Conservation (phyloP, 2,888 invertebrate species). For the Muscina levida region DNA sequence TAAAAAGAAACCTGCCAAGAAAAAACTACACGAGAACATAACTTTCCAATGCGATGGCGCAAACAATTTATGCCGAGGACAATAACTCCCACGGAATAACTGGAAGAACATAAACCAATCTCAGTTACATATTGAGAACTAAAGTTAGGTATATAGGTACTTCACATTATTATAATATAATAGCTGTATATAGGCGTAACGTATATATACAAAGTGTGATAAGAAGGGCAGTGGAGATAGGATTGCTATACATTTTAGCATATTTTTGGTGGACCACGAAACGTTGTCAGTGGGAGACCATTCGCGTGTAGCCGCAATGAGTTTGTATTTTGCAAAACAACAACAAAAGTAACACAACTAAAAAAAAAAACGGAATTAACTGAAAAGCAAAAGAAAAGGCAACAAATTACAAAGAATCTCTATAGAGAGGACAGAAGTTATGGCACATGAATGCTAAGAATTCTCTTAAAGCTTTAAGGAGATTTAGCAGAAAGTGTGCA, state of each 20-base stretch:
- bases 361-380: constrained; percentile 7
- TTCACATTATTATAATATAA: constrained; percentile 13
- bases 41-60: constrained; percentile 64
- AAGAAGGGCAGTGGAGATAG: not conserved
- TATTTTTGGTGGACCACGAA: constrained; percentile 70
- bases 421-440: too few relatives aligned
- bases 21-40: too few relatives aligned
- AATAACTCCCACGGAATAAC: constrained; percentile 35
- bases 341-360: constrained; percentile 22
- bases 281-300: constrained; percentile 71
- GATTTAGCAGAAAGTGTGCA: too few relatives aligned
- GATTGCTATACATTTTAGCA: constrained; percentile 57
- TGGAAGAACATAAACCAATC: constrained; percentile 50
- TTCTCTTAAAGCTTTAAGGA: constrained; percentile 3
- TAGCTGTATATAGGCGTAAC: not conserved
- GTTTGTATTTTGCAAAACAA: constrained; percentile 63
- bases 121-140: not conserved
- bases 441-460: constrained; percentile 8
- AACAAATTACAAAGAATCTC: constrained; percentile 39
- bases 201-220: not conserved
- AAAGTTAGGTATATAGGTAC: not conserved
- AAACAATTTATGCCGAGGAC: constrained; percentile 39
- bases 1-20: too few relatives aligned
- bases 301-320: constrained; percentile 70
- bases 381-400: constrained; percentile 13